A percentile compares a stretch with the other conserved stretches of the same genome.
Evolutionary conservation across 1,140 invertebrate species (phyloP).

Genomic region (Atopsyche davidsoni): DNA sequence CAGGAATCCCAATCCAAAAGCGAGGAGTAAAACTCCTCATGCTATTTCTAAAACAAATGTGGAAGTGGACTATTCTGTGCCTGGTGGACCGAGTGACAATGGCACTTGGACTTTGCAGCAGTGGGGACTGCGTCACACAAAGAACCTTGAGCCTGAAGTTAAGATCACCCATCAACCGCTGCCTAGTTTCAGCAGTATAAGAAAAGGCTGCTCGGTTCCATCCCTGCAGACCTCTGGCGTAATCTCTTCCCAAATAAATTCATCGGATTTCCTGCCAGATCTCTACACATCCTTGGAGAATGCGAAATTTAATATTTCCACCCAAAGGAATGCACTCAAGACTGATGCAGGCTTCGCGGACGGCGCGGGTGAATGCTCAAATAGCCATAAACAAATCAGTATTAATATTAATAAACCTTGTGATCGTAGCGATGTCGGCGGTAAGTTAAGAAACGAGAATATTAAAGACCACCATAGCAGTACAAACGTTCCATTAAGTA

Average conservation of each 20-base stretch:
- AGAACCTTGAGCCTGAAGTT: slow-evolving; percentile 10
- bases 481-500: no score
- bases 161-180: slow-evolving; percentile 8
- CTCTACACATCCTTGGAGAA: no score
- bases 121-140: slow-evolving; percentile 12
- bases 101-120: slow-evolving; percentile 11
- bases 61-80: no score
- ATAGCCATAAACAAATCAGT: slow-evolving; percentile 18
- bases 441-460: no score
- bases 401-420: slow-evolving; percentile 11
- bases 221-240: not conserved
- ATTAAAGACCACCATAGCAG: no score
- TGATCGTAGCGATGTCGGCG: not conserved
- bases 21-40: no score
- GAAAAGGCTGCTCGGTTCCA: slow-evolving; percentile 5
- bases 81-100: no score
- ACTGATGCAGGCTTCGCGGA: slow-evolving; percentile 1
- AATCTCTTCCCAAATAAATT: not conserved
- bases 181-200: slow-evolving; percentile 15
- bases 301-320: no score
- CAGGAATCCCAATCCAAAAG: no score
- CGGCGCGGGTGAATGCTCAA: slow-evolving; percentile 1
- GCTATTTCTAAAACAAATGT: no score
- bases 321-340: slow-evolving; percentile 1
- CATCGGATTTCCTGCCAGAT: no score